phyloP scores from a whole-genome alignment of 2,797 vertebrate genomes.

The Callimico goeldii region DNA sequence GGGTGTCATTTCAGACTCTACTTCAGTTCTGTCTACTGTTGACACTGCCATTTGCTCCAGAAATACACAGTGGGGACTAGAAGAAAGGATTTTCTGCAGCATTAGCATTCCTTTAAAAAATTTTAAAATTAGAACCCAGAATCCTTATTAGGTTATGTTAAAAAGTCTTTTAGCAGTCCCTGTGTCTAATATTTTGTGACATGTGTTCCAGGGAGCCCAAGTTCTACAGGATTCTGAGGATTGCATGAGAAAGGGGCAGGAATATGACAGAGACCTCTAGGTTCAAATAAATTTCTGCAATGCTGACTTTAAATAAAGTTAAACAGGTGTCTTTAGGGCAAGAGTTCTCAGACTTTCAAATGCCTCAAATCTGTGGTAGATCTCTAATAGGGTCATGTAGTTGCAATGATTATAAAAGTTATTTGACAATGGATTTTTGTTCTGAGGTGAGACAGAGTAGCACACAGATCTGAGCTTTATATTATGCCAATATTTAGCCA shows the following conservation, averaged over 20 bases:
- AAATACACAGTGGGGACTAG: not conserved
- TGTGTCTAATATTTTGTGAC: not conserved
- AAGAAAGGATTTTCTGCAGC: not conserved
- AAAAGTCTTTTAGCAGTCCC: not conserved
- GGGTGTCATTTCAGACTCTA: not conserved
- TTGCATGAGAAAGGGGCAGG: not conserved
- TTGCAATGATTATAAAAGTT: not conserved
- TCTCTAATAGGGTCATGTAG: not conserved
- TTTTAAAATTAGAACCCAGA: not conserved
- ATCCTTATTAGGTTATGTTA: not conserved
- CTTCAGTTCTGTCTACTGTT: not conserved
- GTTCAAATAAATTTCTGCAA: not conserved
- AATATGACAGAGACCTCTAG: not conserved
- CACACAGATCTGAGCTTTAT: not conserved
- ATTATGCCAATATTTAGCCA: not conserved
- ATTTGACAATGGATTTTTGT: not conserved
- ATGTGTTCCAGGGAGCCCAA: not conserved
- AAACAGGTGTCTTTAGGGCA: not conserved
- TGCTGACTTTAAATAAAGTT: not conserved
- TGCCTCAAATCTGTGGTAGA: not conserved
- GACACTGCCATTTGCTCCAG: not conserved
- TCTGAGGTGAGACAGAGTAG: not conserved
- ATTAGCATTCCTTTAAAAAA: not conserved
- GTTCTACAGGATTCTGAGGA: not conserved
- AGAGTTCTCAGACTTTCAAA: not conserved